Base-by-base conservation (phyloP, 2,888 invertebrate species). In the Corbicula japonica region DNA sequence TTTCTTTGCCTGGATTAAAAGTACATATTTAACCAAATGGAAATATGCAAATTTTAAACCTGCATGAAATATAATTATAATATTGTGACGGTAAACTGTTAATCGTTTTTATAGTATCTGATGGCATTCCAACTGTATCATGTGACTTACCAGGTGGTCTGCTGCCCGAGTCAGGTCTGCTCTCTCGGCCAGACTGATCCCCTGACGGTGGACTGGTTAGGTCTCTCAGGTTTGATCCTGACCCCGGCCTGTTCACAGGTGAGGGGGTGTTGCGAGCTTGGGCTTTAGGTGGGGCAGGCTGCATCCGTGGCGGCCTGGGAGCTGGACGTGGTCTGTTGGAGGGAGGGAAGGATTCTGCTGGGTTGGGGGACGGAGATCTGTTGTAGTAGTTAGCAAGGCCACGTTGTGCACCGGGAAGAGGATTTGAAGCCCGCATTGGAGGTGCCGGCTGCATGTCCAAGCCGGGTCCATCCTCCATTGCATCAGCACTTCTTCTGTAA, bases 81-180 rank as follows among this genome's bases (percentile, higher is more conserved):
- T n/a, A n/a, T n/a, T n/a, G n/a, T n/a, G n/a, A n/a, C n/a, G n/a
- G n/a, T n/a, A n/a, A n/a, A n/a, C n/a, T n/a, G n/a, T n/a, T n/a
- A n/a, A n/a, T n/a, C n/a, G n/a, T n/a, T n/a, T n/a, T n/a, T n/a
- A n/a, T n/a, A n/a, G n/a, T n/a, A n/a, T n/a, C n/a, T n/a, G n/a
- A n/a, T n/a, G n/a, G n/a, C n/a, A n/a, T n/a, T n/a, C n/a, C n/a
- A n/a, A n/a, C n/a, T n/a, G n/a, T n/a, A n/a, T n/a, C n/a, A n/a
- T n/a, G n/a, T 21, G 0, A 56, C 71, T 28, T 63, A 87, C 89
- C 89, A 81, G 89, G 87, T 28, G 89, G 87, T 69, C 84, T 87
- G 6, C 86, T 83, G 0, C 86, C 88, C 21, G 90, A 90, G 38
- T 84, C 84, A 18, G 90, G 90, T 50, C 89, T 80, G 83, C 30